Evolutionary conservation across 2,888 invertebrate species (phyloP), one percentile per base, ranked within the genome.

Genomic region (Chaetogeoica ovagalla): DNA sequence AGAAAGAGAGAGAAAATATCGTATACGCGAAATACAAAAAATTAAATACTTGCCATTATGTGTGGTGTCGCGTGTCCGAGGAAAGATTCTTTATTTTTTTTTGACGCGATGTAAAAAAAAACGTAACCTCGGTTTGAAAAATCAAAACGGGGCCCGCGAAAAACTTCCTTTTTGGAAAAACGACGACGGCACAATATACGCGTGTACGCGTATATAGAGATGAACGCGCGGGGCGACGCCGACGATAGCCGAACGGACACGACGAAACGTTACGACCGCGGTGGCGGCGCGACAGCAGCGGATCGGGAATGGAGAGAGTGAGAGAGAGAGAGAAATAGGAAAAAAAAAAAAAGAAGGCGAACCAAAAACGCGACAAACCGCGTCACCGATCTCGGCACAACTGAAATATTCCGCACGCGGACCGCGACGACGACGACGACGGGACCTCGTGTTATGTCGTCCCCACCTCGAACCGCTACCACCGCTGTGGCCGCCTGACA

Each of bases 331-430:
- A 66, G 55, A 81, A 76, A 73, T 73, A 81, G 77, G 81, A 81
- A 74, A 75, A 48, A 48, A 15, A 48, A 15, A 65, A 81, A 76
- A 71, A 76, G 62, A 79, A 71, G 68, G 73, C 68, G 60, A 81
- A 70, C 72, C 69, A 81, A 71, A 79, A 81, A 76, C 76, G 82
- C 81, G 81, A 75, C 74, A 75, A 74, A 81, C 81, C 81, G 75
- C 74, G 72, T 81, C 68, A 81, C 72, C 82, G 81, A 83, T 73
- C 72, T 76, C 82, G 77, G 65, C 77, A 70, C 82, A 77, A 76
- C 71, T 73, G 74, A 74, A 72, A 70, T 87, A 87, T 79, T 79
- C 79, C 70, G 69, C 79, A 70, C 77, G 77, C 60, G 77, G 77
- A 77, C 68, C 43, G 30, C 30, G 30, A 30, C 30, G 30, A 30